phyloP scores from a whole-genome alignment of 2,797 vertebrate genomes.

The Takifugu ocellatus region DNA sequence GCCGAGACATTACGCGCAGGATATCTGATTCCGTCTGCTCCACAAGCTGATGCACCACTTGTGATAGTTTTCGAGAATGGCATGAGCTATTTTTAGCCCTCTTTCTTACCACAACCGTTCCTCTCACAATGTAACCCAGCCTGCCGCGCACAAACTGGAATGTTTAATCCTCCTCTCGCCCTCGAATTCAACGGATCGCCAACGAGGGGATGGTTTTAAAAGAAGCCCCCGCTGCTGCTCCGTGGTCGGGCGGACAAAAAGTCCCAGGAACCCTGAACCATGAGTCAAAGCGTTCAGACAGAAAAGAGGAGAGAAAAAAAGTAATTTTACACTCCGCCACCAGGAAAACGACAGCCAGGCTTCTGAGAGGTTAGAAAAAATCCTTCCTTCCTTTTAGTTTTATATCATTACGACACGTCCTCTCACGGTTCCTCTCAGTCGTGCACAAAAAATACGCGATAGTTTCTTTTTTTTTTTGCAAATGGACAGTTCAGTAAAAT shows the following conservation, averaged over 20 bases:
- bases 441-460: slow-evolving; percentile 34
- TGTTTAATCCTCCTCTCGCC: slow-evolving; percentile 74
- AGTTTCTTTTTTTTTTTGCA: not conserved
- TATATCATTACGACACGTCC: slow-evolving; percentile 77
- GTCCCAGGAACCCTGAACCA: slow-evolving; percentile 30
- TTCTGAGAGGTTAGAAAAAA: slow-evolving; percentile 63
- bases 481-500: not conserved
- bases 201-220: not conserved
- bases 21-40: slow-evolving; percentile 64
- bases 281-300: slow-evolving; percentile 47
- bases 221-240: slow-evolving; percentile 19
- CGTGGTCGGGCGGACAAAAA: slow-evolving; percentile 51
- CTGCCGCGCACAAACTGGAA: slow-evolving; percentile 59
- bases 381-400: slow-evolving; percentile 78
- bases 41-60: slow-evolving; percentile 75
- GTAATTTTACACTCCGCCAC: slow-evolving; percentile 60
- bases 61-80: slow-evolving; percentile 79
- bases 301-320: slow-evolving; percentile 34
- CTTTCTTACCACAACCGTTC: slow-evolving; percentile 72
- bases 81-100: slow-evolving; percentile 79
- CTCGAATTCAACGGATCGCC: slow-evolving; percentile 57
- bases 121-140: slow-evolving; percentile 65
- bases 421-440: slow-evolving; percentile 41
- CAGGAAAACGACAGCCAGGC: slow-evolving; percentile 68
- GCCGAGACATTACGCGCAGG: slow-evolving; percentile 46